These are phyloP conservation scores for Anthonomus grandis DNA, from an alignment of 1,140 invertebrate genomes.

Conservation along the genomic window DNA sequence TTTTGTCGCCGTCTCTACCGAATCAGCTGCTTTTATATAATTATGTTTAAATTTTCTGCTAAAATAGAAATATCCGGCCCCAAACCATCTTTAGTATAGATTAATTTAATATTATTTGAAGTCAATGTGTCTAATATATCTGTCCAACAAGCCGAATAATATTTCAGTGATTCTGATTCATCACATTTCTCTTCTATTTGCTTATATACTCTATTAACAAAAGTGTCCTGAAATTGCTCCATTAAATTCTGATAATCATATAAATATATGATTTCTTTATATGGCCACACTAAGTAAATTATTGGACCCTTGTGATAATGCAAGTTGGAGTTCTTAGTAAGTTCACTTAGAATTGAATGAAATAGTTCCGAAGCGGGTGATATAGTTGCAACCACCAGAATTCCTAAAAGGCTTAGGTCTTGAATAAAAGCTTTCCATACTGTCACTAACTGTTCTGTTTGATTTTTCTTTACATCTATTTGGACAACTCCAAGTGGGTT, in stretches of 20 bases:
- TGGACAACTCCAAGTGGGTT: background rate
- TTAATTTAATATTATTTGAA: too few relatives aligned
- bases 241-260: background rate
- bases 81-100: too few relatives aligned
- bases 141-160: background rate
- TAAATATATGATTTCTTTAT: background rate
- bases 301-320: background rate
- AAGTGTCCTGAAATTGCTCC: background rate
- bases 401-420: background rate
- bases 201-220: background rate
- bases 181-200: too few relatives aligned
- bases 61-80: too few relatives aligned
- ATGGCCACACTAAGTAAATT: background rate
- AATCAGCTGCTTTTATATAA: too few relatives aligned
- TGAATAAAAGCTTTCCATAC: constrained; percentile 3
- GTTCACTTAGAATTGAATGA: background rate
- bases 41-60: too few relatives aligned
- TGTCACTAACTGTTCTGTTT: background rate
- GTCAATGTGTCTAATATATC: background rate
- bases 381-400: background rate
- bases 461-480: background rate
- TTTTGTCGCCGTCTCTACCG: too few relatives aligned
- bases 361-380: background rate
- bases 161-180: background rate
- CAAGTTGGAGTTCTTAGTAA: background rate